Evolutionary conservation across 2,888 invertebrate species (phyloP).

Genomic region (Pterobdella sp.): DNA sequence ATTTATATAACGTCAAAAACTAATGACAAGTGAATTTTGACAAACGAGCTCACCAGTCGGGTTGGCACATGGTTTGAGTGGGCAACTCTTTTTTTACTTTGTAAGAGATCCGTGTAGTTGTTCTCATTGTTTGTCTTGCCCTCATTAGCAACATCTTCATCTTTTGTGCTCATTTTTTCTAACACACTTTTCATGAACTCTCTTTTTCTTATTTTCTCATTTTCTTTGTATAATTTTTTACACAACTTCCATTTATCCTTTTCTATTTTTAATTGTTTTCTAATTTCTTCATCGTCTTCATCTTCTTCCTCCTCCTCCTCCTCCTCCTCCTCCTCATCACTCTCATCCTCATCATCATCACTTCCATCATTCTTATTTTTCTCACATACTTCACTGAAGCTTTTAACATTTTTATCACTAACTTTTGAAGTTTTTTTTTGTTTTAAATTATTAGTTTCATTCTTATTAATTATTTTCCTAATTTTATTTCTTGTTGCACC

Average conservation of each 20-base stretch:
- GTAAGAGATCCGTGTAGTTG: not conserved
- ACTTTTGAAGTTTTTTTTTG: not conserved
- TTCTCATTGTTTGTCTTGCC: not conserved
- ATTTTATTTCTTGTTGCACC: not conserved
- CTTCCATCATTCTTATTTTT: not conserved
- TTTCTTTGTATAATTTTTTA: not conserved
- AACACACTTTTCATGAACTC: not conserved
- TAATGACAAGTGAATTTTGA: no score
- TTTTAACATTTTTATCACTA: no score
- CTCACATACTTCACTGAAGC: no score
- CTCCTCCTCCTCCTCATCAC: not conserved
- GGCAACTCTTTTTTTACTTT: not conserved
- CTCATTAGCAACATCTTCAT: not conserved
- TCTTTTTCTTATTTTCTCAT: not conserved
- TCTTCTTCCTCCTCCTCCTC: not conserved
- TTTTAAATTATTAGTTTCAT: not conserved
- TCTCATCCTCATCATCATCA: not conserved
- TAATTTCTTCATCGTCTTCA: conserved; percentile 7
- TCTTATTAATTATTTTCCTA: not conserved
- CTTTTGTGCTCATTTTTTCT: not conserved
- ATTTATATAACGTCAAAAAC: no score
- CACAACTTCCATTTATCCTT: not conserved
- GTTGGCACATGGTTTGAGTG: not conserved
- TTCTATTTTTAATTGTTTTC: not conserved
- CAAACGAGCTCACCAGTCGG: not conserved